These are phyloP conservation scores for Meloidogyne hapla DNA, from an alignment of 1,140 invertebrate genomes.

Conservation along the genomic window DNA sequence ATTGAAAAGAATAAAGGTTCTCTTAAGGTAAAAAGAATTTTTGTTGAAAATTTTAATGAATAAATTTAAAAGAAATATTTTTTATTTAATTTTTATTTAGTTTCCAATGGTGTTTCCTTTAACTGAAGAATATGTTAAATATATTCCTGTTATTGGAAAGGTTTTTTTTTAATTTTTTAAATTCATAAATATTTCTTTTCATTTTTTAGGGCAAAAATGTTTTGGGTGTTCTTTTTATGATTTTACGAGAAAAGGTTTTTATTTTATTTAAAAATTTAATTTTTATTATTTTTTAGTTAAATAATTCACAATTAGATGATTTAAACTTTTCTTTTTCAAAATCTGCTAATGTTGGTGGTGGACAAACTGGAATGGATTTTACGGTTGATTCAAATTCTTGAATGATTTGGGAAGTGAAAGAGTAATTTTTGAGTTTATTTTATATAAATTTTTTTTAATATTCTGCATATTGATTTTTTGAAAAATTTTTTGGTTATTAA, in stretches of 20 bases:
- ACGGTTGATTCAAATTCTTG: constrained; percentile 26
- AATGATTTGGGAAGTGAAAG: neutral
- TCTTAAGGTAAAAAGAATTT: constrained; percentile 30
- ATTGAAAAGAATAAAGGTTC: constrained; percentile 38
- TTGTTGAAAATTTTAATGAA: too few species aligned
- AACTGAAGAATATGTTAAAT: constrained; percentile 44
- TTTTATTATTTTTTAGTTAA: constrained; percentile 21
- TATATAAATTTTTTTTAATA: too few species aligned
- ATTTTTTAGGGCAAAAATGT: constrained; percentile 38
- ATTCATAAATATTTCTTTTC: constrained; percentile 1
- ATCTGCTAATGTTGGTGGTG: neutral
- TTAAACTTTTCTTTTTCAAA: neutral
- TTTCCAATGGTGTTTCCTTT: constrained; percentile 50
- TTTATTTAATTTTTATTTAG: constrained; percentile 27
- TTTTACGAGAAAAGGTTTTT: constrained; percentile 44
- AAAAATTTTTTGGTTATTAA: too few species aligned
- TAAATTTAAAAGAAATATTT: neutral
- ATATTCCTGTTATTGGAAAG: constrained; percentile 46
- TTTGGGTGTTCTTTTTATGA: constrained; percentile 53
- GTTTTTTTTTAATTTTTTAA: constrained; percentile 17
- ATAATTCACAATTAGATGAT: constrained; percentile 17
- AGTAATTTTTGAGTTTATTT: too few species aligned
- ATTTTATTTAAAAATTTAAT: neutral
- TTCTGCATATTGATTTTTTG: too few species aligned
- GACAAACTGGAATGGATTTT: constrained; percentile 4